phyloP scores from a whole-genome alignment of 92 coral and sea anemone species.

The Desmophyllum pertusum region DNA sequence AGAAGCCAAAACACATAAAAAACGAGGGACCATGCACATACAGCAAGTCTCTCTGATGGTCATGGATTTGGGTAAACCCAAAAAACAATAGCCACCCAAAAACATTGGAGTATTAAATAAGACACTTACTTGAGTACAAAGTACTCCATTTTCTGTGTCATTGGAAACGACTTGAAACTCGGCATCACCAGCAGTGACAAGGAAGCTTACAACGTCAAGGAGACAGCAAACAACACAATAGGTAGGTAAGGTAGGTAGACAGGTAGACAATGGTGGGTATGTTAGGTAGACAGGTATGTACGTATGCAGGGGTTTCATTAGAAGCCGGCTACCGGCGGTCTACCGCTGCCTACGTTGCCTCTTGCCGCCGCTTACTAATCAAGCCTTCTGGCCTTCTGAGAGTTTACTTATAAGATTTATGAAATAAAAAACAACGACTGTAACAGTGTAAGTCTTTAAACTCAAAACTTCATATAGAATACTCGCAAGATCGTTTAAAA shows the following conservation, averaged over 20 bases:
- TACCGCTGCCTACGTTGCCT: too few relatives aligned
- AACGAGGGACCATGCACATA: neutral
- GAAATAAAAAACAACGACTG: too few relatives aligned
- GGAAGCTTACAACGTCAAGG: conserved; percentile 75
- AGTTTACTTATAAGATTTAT: too few relatives aligned
- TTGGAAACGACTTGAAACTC: conserved; percentile 57
- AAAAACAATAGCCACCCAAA: neutral
- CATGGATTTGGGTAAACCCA: neutral
- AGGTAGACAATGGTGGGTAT: neutral
- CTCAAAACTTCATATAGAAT: too few relatives aligned
- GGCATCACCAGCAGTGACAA: conserved; percentile 87
- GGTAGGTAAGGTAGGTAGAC: neutral
- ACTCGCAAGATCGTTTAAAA: too few relatives aligned
- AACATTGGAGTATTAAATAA: neutral
- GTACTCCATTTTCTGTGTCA: conserved; percentile 36
- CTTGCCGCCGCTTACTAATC: too few relatives aligned
- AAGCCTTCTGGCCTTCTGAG: too few relatives aligned
- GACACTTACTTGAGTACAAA: conserved; percentile 25
- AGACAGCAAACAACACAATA: neutral
- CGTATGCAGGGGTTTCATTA: neutral
- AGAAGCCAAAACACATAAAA: neutral
- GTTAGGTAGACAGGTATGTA: neutral
- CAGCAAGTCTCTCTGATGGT: neutral
- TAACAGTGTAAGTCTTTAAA: too few relatives aligned
- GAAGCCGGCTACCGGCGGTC: too few relatives aligned